Evolutionary conservation across 2,888 invertebrate genomes (phyloP).

Genomic region (Dasypogon diadema): DNA sequence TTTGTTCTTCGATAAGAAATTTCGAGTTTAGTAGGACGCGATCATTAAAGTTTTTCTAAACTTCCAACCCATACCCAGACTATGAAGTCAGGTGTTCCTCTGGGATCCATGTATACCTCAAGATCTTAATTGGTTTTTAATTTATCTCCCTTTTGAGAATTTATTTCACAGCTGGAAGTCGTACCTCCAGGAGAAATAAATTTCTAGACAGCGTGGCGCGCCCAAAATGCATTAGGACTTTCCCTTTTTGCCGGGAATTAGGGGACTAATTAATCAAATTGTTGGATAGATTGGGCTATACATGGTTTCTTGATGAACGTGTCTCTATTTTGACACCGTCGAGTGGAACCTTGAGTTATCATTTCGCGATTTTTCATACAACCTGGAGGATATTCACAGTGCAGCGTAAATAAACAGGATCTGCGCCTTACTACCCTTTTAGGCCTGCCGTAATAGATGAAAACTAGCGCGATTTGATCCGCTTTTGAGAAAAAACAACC

Average conservation of each 20-base stretch:
- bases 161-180: conserved; percentile 40
- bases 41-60: no score
- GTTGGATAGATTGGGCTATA: not conserved
- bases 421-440: not conserved
- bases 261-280: conserved; percentile 28
- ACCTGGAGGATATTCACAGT: not conserved
- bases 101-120: not conserved
- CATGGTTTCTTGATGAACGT: conserved; percentile 31
- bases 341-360: conserved; percentile 40
- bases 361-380: conserved; percentile 48
- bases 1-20: no score
- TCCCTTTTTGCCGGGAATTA: not conserved
- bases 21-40: no score
- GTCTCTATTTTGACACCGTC: conserved; percentile 47
- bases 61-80: no score
- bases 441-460: not conserved
- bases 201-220: conserved; percentile 39
- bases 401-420: not conserved
- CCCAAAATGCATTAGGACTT: conserved; percentile 18
- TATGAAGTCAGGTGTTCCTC: conserved; percentile 13
- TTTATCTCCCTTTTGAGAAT: conserved; percentile 41
- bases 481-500: not conserved
- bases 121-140: conserved; percentile 48
- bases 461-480: conserved; percentile 19
- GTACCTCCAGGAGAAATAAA: not conserved